Evolutionary conservation across 2,797 vertebrate species (phyloP).

Genomic region (Sebastes oblongus): DNA sequence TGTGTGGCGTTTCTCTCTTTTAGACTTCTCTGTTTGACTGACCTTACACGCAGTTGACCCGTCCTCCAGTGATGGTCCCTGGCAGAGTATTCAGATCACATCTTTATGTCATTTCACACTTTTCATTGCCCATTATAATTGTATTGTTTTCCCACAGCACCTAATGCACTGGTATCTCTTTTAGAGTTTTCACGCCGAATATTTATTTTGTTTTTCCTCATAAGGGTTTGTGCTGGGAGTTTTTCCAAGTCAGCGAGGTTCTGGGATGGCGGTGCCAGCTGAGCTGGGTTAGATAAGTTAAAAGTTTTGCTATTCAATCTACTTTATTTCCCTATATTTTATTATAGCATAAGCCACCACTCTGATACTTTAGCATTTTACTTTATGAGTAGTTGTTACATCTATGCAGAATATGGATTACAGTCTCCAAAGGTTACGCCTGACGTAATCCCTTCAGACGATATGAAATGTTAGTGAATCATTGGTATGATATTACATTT

Average conservation of each 20-base stretch:
- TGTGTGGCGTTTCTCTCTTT: neutral
- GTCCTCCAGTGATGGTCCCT: neutral
- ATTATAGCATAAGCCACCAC: neutral
- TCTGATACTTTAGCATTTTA: neutral
- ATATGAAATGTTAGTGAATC: conserved; percentile 4
- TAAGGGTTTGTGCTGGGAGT: neutral
- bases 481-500: neutral
- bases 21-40: neutral
- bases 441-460: neutral
- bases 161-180: neutral
- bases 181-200: neutral
- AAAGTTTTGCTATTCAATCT: neutral
- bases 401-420: neutral
- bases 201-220: neutral
- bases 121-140: neutral
- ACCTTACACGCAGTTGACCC: neutral
- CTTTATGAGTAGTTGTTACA: neutral
- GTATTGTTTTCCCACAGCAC: neutral
- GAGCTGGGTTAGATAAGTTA: neutral
- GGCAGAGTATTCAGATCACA: neutral
- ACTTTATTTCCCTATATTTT: neutral
- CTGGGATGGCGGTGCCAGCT: neutral
- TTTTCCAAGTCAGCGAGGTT: neutral
- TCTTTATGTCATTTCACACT: neutral
- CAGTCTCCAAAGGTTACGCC: conserved; percentile 7